Evolutionary conservation across 2,113 vertebrate species (phyloP).

Genomic region (Syngnathus scovelli): DNA sequence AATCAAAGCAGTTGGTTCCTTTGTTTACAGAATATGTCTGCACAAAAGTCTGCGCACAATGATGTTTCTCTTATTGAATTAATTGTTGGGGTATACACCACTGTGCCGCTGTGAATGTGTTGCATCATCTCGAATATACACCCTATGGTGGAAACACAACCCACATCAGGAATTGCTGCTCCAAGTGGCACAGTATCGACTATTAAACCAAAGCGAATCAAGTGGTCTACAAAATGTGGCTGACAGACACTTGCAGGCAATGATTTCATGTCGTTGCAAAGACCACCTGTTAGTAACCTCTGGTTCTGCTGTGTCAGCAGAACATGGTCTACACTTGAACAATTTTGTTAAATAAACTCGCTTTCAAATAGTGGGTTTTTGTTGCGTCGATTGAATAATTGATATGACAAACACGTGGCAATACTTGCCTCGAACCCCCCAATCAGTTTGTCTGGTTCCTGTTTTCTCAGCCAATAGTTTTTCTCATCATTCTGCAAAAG

Average conservation of each 20-base stretch:
- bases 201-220: neutral
- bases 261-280: slow-evolving; percentile 53
- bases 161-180: slow-evolving; percentile 1
- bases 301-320: slow-evolving; percentile 49
- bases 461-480: slow-evolving; percentile 23
- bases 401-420: slow-evolving; percentile 6
- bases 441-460: neutral
- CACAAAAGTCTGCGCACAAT: neutral
- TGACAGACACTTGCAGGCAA: slow-evolving; percentile 28
- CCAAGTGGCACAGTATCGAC: too few species aligned
- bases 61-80: neutral
- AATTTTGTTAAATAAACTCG: slow-evolving; percentile 27
- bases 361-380: slow-evolving; percentile 43
- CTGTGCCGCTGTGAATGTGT: neutral
- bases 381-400: too few species aligned
- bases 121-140: neutral
- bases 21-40: neutral
- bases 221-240: neutral
- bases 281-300: slow-evolving; percentile 57
- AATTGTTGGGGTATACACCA: neutral
- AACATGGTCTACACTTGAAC: slow-evolving; percentile 31
- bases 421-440: slow-evolving; percentile 3
- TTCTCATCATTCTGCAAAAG: slow-evolving; percentile 25
- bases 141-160: neutral
- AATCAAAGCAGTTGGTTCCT: neutral